phyloP scores from a whole-genome alignment of 2,113 vertebrate genomes.

The Lipotes vexillifer region DNA sequence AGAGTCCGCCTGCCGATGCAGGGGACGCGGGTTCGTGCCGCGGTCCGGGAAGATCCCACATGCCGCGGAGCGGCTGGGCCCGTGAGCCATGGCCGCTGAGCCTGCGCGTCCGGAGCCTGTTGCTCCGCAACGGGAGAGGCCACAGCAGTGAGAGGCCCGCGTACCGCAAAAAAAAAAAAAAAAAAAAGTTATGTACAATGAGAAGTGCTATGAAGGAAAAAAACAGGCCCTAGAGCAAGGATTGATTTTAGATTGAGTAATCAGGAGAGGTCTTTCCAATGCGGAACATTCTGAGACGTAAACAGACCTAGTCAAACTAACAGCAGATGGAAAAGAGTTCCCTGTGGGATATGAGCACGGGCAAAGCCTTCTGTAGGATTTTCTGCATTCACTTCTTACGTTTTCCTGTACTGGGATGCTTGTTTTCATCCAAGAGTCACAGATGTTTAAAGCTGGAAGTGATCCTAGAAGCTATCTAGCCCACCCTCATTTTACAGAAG shows the following conservation, averaged over 20 bases:
- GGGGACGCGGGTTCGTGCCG: no score
- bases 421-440: not conserved
- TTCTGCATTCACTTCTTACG: not conserved
- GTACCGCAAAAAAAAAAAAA: not conserved
- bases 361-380: not conserved
- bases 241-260: not conserved
- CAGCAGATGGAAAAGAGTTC: not conserved
- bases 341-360: no score
- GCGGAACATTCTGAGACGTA: not conserved
- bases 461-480: not conserved
- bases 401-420: not conserved
- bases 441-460: not conserved
- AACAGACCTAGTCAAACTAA: not conserved
- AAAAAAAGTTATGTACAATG: not conserved
- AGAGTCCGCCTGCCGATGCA: no score
- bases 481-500: not conserved
- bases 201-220: not conserved
- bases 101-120: no score
- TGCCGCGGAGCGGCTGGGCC: no score
- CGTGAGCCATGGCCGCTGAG: no score
- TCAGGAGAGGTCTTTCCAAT: not conserved
- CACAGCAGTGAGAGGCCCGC: no score
- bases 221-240: not conserved
- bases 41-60: no score
- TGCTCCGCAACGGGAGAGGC: no score